These are phyloP conservation scores for Syrrhaptes paradoxus DNA, from an alignment of 2,113 vertebrate genomes.

Conservation along the genomic window DNA sequence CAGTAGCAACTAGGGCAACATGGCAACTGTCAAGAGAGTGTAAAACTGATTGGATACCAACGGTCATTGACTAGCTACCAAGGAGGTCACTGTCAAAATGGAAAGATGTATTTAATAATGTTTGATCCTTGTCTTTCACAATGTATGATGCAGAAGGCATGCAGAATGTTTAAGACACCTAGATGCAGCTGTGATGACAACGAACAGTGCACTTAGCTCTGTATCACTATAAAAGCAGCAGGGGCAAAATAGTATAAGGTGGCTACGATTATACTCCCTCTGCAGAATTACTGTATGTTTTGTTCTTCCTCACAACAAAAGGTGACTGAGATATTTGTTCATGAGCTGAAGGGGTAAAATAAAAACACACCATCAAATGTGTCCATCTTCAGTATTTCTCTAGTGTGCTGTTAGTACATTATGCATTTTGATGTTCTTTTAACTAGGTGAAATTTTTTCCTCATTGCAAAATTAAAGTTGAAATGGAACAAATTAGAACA, in stretches of 20 bases:
- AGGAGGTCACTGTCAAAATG: neutral
- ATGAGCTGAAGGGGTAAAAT: neutral
- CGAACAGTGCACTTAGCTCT: neutral
- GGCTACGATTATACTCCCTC: neutral
- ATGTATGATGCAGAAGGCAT: neutral
- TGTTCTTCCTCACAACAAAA: neutral
- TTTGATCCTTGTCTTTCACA: neutral
- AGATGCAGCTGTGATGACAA: neutral
- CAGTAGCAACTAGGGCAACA: neutral
- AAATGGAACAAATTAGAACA: neutral
- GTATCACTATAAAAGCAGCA: neutral
- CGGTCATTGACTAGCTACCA: neutral
- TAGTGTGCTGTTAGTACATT: neutral
- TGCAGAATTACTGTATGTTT: neutral
- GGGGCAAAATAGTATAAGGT: neutral
- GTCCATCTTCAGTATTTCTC: neutral
- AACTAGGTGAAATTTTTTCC: neutral
- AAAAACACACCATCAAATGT: neutral
- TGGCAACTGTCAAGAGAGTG: neutral
- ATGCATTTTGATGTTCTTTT: neutral
- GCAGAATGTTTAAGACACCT: neutral
- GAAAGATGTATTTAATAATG: neutral
- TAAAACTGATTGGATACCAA: neutral
- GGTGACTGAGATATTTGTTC: neutral
- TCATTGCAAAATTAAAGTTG: neutral